Conservation (phyloP, 1,140 invertebrate species). For the Battus philenor region DNA sequence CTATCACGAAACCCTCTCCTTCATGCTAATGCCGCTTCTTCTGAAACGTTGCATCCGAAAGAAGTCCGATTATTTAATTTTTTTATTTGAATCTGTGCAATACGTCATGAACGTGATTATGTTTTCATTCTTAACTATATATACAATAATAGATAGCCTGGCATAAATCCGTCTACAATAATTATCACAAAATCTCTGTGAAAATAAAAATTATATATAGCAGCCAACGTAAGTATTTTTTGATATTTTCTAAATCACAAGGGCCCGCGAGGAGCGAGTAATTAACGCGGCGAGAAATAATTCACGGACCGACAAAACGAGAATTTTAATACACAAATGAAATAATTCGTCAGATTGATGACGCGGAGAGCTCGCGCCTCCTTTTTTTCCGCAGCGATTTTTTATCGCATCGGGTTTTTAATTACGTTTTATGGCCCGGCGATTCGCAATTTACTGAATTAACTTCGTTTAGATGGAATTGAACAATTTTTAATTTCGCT, state of each 20-base stretch:
- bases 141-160: too few relatives aligned
- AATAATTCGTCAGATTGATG: constrained; percentile 74
- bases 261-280: constrained; percentile 45
- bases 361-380: constrained; percentile 54
- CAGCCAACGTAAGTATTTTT: constrained; percentile 11
- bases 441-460: constrained; percentile 70
- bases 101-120: too few relatives aligned
- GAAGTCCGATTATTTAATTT: too few relatives aligned
- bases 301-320: constrained; percentile 65
- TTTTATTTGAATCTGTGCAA: too few relatives aligned
- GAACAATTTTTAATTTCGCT: constrained; percentile 41
- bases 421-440: constrained; percentile 71
- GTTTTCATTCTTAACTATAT: too few relatives aligned
- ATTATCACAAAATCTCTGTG: too few relatives aligned
- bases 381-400: constrained; percentile 36
- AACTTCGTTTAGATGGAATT: constrained; percentile 59
- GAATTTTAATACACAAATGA: constrained; percentile 73
- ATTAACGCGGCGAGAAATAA: constrained; percentile 66
- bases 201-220: neutral
- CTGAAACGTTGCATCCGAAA: too few relatives aligned
- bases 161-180: too few relatives aligned
- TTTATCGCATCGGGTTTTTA: constrained; percentile 66
- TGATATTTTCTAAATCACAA: constrained; percentile 32
- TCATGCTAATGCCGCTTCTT: too few relatives aligned
- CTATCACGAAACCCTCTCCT: too few relatives aligned